Base-by-base conservation (phyloP, 2,797 vertebrate species). In the Australoheros facetus region DNA sequence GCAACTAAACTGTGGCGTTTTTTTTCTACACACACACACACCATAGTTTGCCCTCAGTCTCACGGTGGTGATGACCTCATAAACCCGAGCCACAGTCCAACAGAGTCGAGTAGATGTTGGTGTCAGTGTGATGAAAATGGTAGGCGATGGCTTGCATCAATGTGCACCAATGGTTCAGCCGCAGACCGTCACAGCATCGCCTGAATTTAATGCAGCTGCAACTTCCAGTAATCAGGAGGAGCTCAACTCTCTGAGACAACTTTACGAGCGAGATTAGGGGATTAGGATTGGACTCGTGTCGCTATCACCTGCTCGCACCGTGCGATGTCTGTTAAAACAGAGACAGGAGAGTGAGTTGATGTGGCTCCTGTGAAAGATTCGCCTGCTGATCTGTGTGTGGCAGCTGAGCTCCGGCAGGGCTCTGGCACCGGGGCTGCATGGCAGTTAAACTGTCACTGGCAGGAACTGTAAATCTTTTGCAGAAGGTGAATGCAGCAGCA, bases 381-480 rank as follows among this genome's bases (percentile, higher is more conserved):
- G 56, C 59, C 78, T 87, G 62, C 87, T 85, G 88, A 92, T 92
- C 79, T 91, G 91, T 83, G 81, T 51, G 88, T 89, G 90, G 92
- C 92, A 94, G 89, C 91, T 92, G 90, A 83, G 89, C 85, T 89
- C 82, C 83, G 87, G 88, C 89, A 87, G 69, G 71, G 73, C 75
- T 88, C 73, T 91, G 89, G 88, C 88, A 90, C 56, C 54, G 42
- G 39, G 60, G 75, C 87, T 71, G 78, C 75, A 39, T 80, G 91
- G 91, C 93, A 93, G 94, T 95, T 95, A 92, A 95, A 95, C 94
- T 92, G 94, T 92, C 94, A 84, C 78, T 84, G 82, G 84, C 90
- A 93, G 86, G 91, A 92, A 89, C 86, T 81, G 71, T 85, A 90
- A 86, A 90, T 88, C 84, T 91, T 82, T 77, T 80, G 86, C 86